Conservation (phyloP, 2,888 invertebrate species). For the Diaphora mendica region DNA sequence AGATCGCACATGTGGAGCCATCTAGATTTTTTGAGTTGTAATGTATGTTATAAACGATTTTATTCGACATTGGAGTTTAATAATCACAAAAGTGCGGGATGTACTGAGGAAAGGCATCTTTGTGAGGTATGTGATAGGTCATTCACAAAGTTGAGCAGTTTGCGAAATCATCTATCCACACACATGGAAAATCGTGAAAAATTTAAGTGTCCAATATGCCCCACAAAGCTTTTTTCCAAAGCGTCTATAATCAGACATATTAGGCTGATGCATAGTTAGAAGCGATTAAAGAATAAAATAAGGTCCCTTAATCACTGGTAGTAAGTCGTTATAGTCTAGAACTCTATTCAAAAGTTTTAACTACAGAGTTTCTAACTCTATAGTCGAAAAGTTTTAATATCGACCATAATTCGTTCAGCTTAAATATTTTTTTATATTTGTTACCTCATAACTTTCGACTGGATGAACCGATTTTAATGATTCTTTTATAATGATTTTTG, state of each 20-base stretch:
- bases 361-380: no score
- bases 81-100: conserved; percentile 8
- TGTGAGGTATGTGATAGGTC: conserved; percentile 14
- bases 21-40: conserved; percentile 7
- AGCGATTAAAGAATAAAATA: not conserved
- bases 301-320: not conserved
- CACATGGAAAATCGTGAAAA: not conserved
- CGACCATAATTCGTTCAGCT: no score
- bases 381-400: no score
- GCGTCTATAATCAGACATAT: not conserved
- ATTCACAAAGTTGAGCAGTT: not conserved
- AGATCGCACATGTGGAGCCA: conserved; percentile 12
- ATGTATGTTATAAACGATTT: conserved; percentile 13
- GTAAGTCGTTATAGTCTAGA: not conserved
- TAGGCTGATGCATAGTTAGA: not conserved
- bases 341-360: no score
- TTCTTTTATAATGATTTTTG: no score
- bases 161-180: not conserved
- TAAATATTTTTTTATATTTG: no score
- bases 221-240: not conserved
- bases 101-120: not conserved
- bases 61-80: conserved; percentile 8
- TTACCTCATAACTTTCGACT: no score
- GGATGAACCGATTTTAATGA: no score
- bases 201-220: conserved; percentile 12